Evolutionary conservation across 2,888 invertebrate genomes (phyloP).

Genomic region (Dendrolimus houi): DNA sequence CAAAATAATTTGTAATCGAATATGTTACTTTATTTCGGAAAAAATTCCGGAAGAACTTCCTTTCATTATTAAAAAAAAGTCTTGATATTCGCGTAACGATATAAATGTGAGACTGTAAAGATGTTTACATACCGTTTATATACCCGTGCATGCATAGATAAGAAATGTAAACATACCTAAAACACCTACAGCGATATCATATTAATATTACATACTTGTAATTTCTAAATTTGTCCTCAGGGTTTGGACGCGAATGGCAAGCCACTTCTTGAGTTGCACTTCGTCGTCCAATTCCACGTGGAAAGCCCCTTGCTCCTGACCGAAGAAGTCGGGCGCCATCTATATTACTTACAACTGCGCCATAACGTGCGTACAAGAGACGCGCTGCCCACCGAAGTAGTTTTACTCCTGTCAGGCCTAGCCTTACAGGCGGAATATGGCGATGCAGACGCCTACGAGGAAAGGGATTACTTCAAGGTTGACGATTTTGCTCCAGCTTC

Average conservation of each 20-base stretch:
- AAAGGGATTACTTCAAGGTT: conserved; percentile 81
- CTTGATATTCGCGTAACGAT: too few species aligned
- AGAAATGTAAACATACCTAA: too few species aligned
- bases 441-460: conserved; percentile 75
- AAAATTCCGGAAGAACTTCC: background rate
- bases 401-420: conserved; percentile 89
- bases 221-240: conserved; percentile 57
- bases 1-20: too few species aligned
- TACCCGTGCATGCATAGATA: too few species aligned
- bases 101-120: too few species aligned
- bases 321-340: conserved; percentile 93
- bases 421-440: conserved; percentile 96
- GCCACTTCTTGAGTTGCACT: conserved; percentile 91
- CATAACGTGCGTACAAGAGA: conserved; percentile 88
- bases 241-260: conserved; percentile 93
- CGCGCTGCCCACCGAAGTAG: conserved; percentile 77
- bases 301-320: conserved; percentile 93
- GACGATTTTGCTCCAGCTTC: conserved; percentile 89
- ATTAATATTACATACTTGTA: conserved; percentile 2
- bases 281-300: conserved; percentile 95
- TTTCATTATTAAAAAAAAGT: too few species aligned
- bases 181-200: background rate
- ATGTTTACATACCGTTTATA: too few species aligned
- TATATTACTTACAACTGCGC: conserved; percentile 96
- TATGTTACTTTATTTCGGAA: background rate